Conservation (phyloP, 2,888 invertebrate species). For the Syrista parreyssii region DNA sequence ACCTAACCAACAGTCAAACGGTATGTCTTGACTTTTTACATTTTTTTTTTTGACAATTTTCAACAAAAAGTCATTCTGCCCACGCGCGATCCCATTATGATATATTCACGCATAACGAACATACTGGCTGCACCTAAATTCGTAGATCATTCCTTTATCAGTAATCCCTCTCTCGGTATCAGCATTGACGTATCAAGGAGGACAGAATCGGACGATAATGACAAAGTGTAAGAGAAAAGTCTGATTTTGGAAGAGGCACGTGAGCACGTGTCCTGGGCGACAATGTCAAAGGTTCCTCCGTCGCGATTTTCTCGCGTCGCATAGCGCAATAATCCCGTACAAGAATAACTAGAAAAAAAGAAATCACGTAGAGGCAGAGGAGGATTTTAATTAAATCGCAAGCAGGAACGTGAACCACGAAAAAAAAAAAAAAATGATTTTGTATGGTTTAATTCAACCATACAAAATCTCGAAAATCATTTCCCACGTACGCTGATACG, state of each 20-base stretch:
- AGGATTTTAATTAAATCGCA: neutral
- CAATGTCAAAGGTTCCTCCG: neutral
- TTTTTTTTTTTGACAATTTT: neutral
- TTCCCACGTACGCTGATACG: neutral
- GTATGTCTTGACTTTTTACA: neutral
- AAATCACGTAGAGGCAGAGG: neutral
- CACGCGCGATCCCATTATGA: neutral
- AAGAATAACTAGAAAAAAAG: neutral
- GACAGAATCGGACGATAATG: neutral
- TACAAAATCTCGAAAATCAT: neutral
- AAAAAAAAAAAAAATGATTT: neutral
- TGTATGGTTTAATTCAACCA: neutral
- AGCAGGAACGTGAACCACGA: neutral
- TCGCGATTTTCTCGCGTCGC: neutral
- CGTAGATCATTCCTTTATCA: neutral
- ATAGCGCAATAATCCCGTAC: neutral
- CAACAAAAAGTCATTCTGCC: neutral
- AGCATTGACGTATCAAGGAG: neutral
- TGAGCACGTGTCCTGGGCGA: neutral
- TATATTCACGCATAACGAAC: neutral
- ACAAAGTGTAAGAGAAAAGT: neutral
- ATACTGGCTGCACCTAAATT: neutral
- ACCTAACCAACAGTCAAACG: no score
- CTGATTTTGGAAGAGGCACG: neutral
- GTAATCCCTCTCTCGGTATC: neutral